A percentile compares a stretch with the other conserved stretches of the same genome.
phyloP scores from a whole-genome alignment of 2,888 invertebrate genomes.

The Plagodis pulveraria region DNA sequence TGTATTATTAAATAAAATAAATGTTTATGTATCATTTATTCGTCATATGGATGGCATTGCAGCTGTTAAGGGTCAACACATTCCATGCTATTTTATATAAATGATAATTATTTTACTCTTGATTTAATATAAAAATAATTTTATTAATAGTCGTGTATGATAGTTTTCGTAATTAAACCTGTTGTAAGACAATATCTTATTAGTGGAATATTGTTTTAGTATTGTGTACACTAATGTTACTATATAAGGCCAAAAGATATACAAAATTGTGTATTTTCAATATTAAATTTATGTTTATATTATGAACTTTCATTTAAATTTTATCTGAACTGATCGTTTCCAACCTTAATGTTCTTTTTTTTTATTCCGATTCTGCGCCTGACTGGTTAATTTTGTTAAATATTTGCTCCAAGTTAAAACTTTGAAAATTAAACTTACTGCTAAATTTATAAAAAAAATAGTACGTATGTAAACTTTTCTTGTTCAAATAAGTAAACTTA shows the following conservation, averaged over 20 bases:
- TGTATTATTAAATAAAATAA: too few species aligned
- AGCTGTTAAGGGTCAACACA: constrained; percentile 66
- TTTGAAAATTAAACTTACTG: too few species aligned
- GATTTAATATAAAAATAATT: constrained; percentile 26
- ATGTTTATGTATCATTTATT: too few species aligned
- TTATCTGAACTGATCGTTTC: not conserved
- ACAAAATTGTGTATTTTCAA: constrained; percentile 82
- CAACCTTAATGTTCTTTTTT: too few species aligned
- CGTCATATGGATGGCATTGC: constrained; percentile 67
- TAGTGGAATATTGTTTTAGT: constrained; percentile 73
- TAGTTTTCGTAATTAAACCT: constrained; percentile 65
- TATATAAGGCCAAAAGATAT: constrained; percentile 81
- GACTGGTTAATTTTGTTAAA: too few species aligned
- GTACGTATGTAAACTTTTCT: too few species aligned
- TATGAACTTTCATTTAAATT: constrained; percentile 37
- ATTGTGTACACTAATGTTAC: constrained; percentile 79
- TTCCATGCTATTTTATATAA: constrained; percentile 57
- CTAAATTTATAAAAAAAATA: too few species aligned
- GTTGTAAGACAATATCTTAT: constrained; percentile 78
- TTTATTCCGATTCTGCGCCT: too few species aligned
- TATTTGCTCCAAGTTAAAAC: too few species aligned
- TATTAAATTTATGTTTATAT: constrained; percentile 80
- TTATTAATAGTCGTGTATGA: constrained; percentile 61
- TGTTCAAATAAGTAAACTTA: too few species aligned
- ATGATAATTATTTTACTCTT: constrained; percentile 62